These are phyloP conservation scores for Sarcophilus harrisii DNA, from an alignment of 2,797 vertebrate species.

Conservation along the genomic window DNA sequence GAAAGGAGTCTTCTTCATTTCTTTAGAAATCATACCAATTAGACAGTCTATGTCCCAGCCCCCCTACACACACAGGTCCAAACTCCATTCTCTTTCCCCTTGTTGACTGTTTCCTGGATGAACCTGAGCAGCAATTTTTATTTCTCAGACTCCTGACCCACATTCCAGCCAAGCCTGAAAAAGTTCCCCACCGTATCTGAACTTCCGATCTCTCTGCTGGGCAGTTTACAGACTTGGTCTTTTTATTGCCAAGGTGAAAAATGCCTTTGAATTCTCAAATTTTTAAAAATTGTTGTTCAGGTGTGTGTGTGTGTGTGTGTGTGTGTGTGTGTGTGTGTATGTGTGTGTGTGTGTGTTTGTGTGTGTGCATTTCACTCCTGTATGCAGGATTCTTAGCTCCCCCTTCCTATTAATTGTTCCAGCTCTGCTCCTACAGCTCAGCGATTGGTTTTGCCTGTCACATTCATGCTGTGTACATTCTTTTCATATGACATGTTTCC, in stretches of 20 bases:
- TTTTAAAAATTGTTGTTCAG: background rate
- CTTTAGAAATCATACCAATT: background rate
- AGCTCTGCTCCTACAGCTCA: background rate
- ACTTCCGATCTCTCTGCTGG: background rate
- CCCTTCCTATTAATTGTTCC: background rate
- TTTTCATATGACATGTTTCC: constrained; percentile 3
- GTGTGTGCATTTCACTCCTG: background rate
- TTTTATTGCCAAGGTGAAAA: background rate
- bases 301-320: background rate
- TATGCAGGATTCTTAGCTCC: background rate
- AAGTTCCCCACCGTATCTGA: background rate
- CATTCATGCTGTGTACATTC: constrained; percentile 5
- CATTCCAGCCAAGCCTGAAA: background rate
- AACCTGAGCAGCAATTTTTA: background rate
- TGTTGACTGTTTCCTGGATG: background rate
- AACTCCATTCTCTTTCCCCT: background rate
- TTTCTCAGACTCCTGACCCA: background rate
- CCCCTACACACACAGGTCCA: background rate
- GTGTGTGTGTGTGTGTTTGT: background rate
- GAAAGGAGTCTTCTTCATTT: background rate
- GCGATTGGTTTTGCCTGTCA: background rate
- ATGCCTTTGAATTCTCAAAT: background rate
- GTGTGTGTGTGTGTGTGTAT: background rate
- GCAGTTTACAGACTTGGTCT: background rate
- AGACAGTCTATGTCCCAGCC: background rate